Base-by-base conservation (phyloP, 2,888 invertebrate genomes). In the Drosophila birchii region DNA sequence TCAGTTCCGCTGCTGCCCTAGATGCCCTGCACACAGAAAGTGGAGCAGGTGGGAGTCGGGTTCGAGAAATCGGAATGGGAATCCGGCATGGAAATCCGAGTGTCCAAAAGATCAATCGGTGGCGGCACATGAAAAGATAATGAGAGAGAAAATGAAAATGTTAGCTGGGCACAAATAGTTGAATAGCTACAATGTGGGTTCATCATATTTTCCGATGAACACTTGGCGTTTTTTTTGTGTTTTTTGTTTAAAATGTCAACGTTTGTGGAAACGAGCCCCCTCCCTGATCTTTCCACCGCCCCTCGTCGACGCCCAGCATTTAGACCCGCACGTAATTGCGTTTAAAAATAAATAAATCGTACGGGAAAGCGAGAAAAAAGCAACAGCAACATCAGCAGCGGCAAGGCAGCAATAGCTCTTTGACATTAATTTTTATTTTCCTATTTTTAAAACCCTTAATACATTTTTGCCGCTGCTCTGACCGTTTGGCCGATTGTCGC, bases 81-180 rank as follows among this genome's bases (percentile, higher is more conserved):
- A 34, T 51, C 51, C 49, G 20, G 20, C 32, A 32, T 20, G 32
- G 32, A 14, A 34, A 68, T 49, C 18, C 26, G 29, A 51, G 83
- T 80, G 72, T 83, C 81, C 81, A 66, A 88, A 75, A 88, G 87
- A 84, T 81, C 87, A 88, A 84, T 84, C 89, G 84, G 72, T 36
- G 62, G 56, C 72, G 44, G 68, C 59, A 75, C 73, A 88, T 81
- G 75, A 79, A 85, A 88, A 75, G 66, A 66, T 74, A 63, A 56
- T 43, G 56, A 61, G 38, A 58, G 47, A 68, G 47, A 78, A 34
- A 45, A 41, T n/a, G 69, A 18, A 58, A 53, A 55, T 6, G 47
- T 55, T 59, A 73, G 62, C 66, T 58, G 53, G 69, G 51, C 23
- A 29, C 18, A 49, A 18, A 54, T 59, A 34, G 41, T 60, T 70